These are phyloP conservation scores for Myotis daubentonii DNA, from an alignment of 2,797 vertebrate species.

Conservation along the genomic window DNA sequence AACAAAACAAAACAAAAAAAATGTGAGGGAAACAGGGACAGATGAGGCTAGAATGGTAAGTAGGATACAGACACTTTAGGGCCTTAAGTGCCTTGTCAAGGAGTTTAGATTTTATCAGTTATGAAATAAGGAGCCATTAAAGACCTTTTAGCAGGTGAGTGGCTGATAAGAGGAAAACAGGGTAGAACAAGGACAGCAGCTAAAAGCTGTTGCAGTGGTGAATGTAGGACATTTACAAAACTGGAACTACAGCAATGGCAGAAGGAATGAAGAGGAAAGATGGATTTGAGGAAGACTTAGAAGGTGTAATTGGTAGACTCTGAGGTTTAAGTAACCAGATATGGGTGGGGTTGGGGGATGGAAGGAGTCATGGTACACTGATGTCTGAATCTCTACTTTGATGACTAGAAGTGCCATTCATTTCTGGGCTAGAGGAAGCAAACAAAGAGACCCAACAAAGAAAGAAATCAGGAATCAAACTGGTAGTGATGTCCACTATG, in stretches of 20 bases:
- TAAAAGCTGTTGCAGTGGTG: not conserved
- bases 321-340: not conserved
- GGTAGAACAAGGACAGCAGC: not conserved
- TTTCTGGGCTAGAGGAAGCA: not conserved
- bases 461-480: not conserved
- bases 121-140: constrained; percentile 16
- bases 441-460: not conserved
- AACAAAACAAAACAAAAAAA: not conserved
- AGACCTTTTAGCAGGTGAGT: not conserved
- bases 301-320: not conserved
- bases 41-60: not conserved
- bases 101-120: constrained; percentile 3
- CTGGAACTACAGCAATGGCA: not conserved
- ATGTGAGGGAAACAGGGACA: not conserved
- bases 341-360: accelerated
- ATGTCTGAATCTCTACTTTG: not conserved
- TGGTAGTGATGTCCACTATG: not conserved
- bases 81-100: not conserved
- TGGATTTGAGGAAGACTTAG: not conserved
- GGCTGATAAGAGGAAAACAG: not conserved
- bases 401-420: not conserved
- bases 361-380: not conserved
- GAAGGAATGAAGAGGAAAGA: not conserved
- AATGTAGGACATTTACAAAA: not conserved
- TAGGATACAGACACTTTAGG: not conserved